Evolutionary conservation across 2,113 vertebrate species (phyloP).

Genomic region (Apodemus sylvaticus): DNA sequence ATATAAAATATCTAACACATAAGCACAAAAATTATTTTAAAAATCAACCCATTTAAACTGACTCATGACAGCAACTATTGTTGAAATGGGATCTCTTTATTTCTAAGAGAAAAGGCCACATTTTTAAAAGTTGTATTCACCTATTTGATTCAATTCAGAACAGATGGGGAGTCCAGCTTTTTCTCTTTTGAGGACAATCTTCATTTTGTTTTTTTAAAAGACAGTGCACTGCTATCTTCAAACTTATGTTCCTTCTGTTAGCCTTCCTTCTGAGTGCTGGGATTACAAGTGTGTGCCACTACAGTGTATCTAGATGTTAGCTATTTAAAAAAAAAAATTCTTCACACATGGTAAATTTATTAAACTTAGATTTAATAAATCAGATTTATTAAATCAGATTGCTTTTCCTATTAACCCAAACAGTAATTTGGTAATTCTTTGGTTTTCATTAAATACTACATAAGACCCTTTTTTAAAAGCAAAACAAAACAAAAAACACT

Average conservation of each 20-base stretch:
- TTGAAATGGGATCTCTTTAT: conserved; percentile 6
- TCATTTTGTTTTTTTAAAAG: not conserved
- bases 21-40: not conserved
- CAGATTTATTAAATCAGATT: too few species aligned
- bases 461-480: not conserved
- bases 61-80: not conserved
- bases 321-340: not conserved
- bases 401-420: not conserved
- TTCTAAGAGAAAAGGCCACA: not conserved
- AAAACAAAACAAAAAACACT: not conserved
- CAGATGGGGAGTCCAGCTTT: not conserved
- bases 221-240: not conserved
- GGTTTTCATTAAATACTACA: conserved; percentile 1
- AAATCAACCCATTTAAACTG: not conserved
- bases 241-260: not conserved
- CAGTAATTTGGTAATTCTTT: not conserved
- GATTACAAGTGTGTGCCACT: not conserved
- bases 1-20: not conserved
- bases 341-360: not conserved
- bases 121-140: conserved; percentile 24
- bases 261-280: not conserved
- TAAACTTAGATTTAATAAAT: too few species aligned
- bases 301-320: not conserved
- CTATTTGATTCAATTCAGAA: conserved; percentile 47
- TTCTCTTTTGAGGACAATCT: not conserved